phyloP scores from a whole-genome alignment of 2,797 vertebrate species.

The Protonibea diacanthus region DNA sequence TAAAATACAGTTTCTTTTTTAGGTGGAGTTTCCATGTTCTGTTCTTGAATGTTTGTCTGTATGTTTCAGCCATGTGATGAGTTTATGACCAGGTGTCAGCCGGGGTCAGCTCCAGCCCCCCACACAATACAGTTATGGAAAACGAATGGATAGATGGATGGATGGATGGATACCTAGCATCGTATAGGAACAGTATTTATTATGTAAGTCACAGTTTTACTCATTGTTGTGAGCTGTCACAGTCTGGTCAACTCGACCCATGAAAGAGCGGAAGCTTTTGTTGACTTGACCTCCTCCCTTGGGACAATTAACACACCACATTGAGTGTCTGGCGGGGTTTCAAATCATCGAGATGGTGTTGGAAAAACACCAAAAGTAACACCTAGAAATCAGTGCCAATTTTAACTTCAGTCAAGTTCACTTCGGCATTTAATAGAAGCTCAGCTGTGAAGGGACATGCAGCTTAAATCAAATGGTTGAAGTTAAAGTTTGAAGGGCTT shows the following conservation, averaged over 20 bases:
- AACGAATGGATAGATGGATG: too few relatives aligned
- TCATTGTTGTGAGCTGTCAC: neutral
- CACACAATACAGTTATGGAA: too few relatives aligned
- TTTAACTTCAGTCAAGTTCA: neutral
- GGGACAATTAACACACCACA: neutral
- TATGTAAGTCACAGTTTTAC: neutral
- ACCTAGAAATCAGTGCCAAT: neutral
- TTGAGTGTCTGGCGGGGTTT: neutral
- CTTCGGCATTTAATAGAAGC: neutral
- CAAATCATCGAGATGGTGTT: neutral
- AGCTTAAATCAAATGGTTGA: constrained; percentile 4
- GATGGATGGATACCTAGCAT: too few relatives aligned
- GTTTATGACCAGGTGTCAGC: too few relatives aligned
- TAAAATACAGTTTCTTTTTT: neutral
- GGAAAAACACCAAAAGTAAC: neutral
- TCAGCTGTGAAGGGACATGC: neutral
- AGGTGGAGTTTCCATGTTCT: too few relatives aligned
- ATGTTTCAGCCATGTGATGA: too few relatives aligned
- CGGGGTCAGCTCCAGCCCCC: too few relatives aligned
- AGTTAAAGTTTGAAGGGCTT: neutral
- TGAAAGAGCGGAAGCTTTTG: neutral
- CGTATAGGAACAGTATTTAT: too few relatives aligned
- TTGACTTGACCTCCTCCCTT: neutral
- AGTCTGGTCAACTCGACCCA: neutral
- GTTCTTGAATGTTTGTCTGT: too few relatives aligned